Conservation (phyloP, 64 coral and sea anemone species). For the Pocillopora damicornis region DNA sequence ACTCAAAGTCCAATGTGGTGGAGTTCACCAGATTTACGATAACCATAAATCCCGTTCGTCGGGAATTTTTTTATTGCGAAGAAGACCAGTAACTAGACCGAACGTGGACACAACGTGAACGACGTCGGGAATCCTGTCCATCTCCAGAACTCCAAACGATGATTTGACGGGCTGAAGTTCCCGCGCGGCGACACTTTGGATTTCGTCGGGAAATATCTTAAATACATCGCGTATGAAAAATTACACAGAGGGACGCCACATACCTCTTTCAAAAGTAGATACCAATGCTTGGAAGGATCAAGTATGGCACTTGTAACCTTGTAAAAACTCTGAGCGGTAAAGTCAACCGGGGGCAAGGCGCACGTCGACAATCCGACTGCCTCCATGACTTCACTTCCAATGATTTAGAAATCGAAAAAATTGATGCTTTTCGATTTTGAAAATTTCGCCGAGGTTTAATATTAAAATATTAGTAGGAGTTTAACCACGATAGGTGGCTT, state of each 20-base stretch:
- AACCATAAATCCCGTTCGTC: neutral
- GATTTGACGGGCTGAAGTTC: constrained; percentile 44
- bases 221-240: constrained; percentile 28
- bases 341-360: neutral
- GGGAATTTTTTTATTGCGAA: constrained; percentile 7
- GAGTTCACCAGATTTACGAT: constrained; percentile 6
- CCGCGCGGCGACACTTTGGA: constrained; percentile 3
- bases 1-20: neutral
- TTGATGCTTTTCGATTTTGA: constrained; percentile 23
- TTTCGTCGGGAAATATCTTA: constrained; percentile 38
- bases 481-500: neutral
- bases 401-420: constrained; percentile 30
- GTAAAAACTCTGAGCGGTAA: neutral
- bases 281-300: constrained; percentile 38
- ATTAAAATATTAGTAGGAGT: neutral
- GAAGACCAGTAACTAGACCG: constrained; percentile 12
- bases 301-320: constrained; percentile 26
- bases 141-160: no score
- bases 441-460: constrained; percentile 31
- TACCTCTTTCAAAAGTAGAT: constrained; percentile 32
- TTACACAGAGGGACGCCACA: neutral
- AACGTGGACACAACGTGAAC: constrained; percentile 23
- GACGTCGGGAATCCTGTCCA: neutral
- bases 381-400: constrained; percentile 32
- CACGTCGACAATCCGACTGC: neutral